phyloP scores from a whole-genome alignment of 2,888 invertebrate species.

The Automeris io region DNA sequence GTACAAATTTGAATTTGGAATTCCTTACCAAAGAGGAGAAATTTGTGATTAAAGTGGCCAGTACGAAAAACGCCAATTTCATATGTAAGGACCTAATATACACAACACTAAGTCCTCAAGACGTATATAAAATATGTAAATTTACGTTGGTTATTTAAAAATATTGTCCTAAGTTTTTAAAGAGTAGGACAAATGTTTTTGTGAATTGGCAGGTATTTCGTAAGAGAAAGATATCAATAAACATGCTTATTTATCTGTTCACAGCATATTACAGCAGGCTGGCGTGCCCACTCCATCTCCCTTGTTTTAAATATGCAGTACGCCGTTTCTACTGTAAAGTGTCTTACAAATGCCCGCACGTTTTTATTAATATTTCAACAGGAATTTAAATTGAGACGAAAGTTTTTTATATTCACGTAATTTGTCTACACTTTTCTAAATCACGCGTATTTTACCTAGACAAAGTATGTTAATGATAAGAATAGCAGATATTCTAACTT shows the following conservation, averaged over 20 bases:
- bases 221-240: conserved; percentile 18
- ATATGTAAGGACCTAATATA: no score
- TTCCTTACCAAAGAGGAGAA: no score
- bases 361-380: conserved; percentile 66
- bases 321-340: conserved; percentile 50
- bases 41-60: no score
- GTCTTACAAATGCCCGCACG: conserved; percentile 53
- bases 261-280: not conserved
- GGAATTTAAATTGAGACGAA: conserved; percentile 51
- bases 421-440: conserved; percentile 12
- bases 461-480: not conserved
- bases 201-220: no score
- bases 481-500: no score
- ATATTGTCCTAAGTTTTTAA: no score
- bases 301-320: conserved; percentile 65
- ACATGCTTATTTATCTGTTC: not conserved
- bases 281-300: conserved; percentile 19
- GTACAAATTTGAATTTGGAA: no score
- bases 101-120: no score
- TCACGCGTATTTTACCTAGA: not conserved
- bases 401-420: conserved; percentile 25
- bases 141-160: no score
- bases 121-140: no score
- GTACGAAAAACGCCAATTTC: no score
- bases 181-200: no score